Evolutionary conservation across 2,888 invertebrate genomes (phyloP).

Genomic region (Nezara viridula): DNA sequence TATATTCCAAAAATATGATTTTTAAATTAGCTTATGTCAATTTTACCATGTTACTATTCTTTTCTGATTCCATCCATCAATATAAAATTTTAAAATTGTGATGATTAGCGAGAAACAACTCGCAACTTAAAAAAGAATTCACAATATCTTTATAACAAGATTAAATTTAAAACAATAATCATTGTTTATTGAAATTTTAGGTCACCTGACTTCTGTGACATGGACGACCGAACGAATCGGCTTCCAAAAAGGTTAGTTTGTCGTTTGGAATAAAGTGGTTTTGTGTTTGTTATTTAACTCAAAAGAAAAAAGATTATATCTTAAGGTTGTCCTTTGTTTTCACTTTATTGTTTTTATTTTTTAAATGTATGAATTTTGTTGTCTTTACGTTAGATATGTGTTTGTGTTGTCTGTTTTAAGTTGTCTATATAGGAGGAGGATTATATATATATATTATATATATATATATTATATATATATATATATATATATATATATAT

Average conservation of each 20-base stretch:
- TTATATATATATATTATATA: too few relatives aligned
- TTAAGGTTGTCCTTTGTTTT: not conserved
- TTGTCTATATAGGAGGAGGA: too few relatives aligned
- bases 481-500: too few relatives aligned
- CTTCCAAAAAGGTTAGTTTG: slow-evolving; percentile 53
- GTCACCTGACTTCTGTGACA: slow-evolving; percentile 54
- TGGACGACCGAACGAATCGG: slow-evolving; percentile 47
- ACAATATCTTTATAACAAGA: too few relatives aligned
- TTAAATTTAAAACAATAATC: not conserved
- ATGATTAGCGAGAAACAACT: not conserved
- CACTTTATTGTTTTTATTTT: not conserved
- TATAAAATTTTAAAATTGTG: not conserved
- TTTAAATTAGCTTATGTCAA: not conserved
- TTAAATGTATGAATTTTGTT: not conserved
- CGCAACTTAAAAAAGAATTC: not conserved
- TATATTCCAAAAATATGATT: not conserved
- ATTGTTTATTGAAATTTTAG: slow-evolving; percentile 48
- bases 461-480: too few relatives aligned
- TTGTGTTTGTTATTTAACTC: not conserved
- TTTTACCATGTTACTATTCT: not conserved
- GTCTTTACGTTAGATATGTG: not conserved
- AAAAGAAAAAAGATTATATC: not conserved
- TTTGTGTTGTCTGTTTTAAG: not conserved
- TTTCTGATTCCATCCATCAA: not conserved
- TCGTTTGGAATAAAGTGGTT: not conserved